Conservation (phyloP, 2,113 vertebrate genomes). For the Anguilla japonica region DNA sequence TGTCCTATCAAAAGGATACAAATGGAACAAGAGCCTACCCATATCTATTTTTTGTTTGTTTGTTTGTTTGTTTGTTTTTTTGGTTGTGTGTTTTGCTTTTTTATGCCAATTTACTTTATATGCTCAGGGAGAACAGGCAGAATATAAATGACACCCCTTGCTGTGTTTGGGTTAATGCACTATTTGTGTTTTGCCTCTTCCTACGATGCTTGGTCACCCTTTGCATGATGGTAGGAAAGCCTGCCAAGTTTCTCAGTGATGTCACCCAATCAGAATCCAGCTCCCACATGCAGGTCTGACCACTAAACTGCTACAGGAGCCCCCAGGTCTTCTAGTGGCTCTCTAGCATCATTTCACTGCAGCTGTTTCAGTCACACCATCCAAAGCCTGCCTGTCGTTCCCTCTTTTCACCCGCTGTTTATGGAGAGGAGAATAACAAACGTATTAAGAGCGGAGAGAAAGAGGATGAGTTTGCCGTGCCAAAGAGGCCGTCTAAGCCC, state of each 20-base stretch:
- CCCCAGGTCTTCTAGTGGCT: not conserved
- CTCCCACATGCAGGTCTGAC: not conserved
- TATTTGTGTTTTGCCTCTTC: too few species aligned
- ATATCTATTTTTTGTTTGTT: too few species aligned
- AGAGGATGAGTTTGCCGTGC: constrained; percentile 67
- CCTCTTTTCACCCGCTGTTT: constrained; percentile 41
- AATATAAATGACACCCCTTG: too few species aligned
- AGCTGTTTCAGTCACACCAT: constrained; percentile 40
- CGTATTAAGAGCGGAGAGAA: constrained; percentile 65
- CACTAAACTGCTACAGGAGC: not conserved
- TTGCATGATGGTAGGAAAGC: not conserved
- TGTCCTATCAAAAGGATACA: too few species aligned
- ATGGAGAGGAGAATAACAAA: constrained; percentile 70
- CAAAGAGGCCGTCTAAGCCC: constrained; percentile 74
- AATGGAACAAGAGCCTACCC: too few species aligned
- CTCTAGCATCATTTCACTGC: constrained; percentile 22
- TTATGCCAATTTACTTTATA: too few species aligned
- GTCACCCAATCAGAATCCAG: constrained; percentile 11
- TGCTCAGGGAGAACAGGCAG: too few species aligned
- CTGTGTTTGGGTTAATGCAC: too few species aligned
- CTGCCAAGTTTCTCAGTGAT: not conserved
- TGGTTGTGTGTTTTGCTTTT: too few species aligned
- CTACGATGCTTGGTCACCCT: too few species aligned
- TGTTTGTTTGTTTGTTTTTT: too few species aligned
- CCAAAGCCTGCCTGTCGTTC: constrained; percentile 35